These are phyloP conservation scores for Synaphobranchus kaupii DNA, from an alignment of 2,797 vertebrate genomes.

Conservation along the genomic window DNA sequence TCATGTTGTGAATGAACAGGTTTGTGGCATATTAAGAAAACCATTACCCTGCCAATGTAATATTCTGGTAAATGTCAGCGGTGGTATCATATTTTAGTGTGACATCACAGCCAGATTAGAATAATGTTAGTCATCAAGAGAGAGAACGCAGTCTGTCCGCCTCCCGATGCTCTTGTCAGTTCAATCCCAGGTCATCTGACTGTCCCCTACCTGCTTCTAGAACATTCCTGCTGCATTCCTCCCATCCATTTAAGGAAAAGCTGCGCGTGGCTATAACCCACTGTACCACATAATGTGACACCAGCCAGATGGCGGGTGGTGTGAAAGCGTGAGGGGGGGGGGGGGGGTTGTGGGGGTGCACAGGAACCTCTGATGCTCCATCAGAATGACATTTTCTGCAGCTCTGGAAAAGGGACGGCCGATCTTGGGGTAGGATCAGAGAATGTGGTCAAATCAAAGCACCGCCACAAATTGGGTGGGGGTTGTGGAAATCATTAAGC, in stretches of 20 bases:
- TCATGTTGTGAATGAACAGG: neutral
- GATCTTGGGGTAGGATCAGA: neutral
- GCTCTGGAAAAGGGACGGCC: neutral
- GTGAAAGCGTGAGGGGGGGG: neutral
- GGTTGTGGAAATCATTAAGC: conserved; percentile 12
- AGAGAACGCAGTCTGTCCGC: neutral
- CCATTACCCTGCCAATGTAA: neutral
- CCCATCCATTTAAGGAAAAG: neutral
- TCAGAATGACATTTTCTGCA: neutral
- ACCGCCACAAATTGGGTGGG: neutral
- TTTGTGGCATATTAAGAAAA: neutral
- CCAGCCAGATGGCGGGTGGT: neutral
- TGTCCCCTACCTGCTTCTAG: neutral
- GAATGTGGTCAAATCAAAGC: neutral
- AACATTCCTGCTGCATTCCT: neutral
- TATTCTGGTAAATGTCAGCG: neutral
- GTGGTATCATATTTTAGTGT: neutral
- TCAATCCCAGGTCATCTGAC: neutral
- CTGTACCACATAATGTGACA: neutral
- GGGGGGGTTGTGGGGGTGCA: neutral
- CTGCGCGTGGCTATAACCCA: neutral
- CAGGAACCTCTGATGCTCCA: neutral
- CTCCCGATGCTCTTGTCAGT: neutral
- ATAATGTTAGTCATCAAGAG: neutral
- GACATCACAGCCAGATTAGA: neutral